Evolutionary conservation across 2,797 vertebrate species (phyloP), one percentile per base, ranked within the genome.

Genomic region (Hippocampus kuda): DNA sequence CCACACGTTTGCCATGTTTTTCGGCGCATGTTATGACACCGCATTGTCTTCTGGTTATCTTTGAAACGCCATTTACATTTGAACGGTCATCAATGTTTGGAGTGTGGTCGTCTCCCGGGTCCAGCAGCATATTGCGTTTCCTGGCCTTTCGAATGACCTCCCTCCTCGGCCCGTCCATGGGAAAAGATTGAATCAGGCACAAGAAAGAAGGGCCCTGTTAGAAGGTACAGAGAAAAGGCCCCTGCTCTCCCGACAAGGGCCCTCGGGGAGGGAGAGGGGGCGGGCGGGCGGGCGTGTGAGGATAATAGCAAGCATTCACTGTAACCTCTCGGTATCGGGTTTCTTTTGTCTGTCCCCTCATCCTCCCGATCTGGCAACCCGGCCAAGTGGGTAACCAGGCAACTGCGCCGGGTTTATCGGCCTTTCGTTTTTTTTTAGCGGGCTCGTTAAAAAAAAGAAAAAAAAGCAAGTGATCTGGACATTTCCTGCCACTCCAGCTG

Each of bases 131-230:
- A 7, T 59, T 13, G 15, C 53, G 24, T 24, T 54, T 54, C 1
- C 24, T 11, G n/a, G 53, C 53, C n/a, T 54, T 65, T 26, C 15
- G 8, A 18, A 27, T 20, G 42, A 44, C 26, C 41, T 13, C 13
- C 46, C 1, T 26, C n/a, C 24, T 46, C 6, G 24, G 22, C 16
- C 15, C 18, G 13, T 65, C 63, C 15, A 68, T 81, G 79, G 81
- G 79, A 78, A 77, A 79, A 84, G 81, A 83, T 79, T 78, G 81
- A 84, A 81, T 79, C 72, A 3, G 67, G 77, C 74, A 80, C 79
- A 88, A 88, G 85, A 91, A 90, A 88, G 87, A 78, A 82, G 72
- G 72, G 81, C 82, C 83, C 88, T 91, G 89, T 90, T 89, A 83
- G 81, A 60, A 30, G 69, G 78, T 51, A 12, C 20, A 71, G 83